Percentiles rank a stretch among this genome's conserved stretches.
These are phyloP conservation scores for Rotaria socialis DNA, from an alignment of 2,888 invertebrate genomes.

Conservation along the genomic window DNA sequence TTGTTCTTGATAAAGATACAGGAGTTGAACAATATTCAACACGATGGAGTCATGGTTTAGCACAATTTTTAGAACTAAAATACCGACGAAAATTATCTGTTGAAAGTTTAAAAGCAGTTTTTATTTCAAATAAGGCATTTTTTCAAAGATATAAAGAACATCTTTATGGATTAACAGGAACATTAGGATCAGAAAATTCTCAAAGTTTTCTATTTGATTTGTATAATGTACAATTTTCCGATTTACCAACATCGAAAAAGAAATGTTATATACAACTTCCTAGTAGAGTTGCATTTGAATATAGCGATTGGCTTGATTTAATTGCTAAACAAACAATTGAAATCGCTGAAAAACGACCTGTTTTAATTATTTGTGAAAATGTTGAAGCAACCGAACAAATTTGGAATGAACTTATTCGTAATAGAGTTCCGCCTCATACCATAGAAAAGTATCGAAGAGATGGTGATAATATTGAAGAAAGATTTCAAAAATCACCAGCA, in stretches of 20 bases:
- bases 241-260: background rate
- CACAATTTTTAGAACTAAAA: conserved; percentile 31
- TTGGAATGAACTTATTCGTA: background rate
- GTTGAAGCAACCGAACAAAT: background rate
- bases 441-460: conserved; percentile 11
- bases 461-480: background rate
- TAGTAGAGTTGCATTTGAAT: background rate
- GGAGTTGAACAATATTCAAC: conserved; percentile 5
- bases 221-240: background rate
- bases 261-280: background rate
- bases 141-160: background rate
- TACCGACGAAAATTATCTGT: background rate
- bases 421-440: background rate
- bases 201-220: conserved; percentile 23
- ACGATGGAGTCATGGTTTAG: conserved; percentile 24
- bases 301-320: background rate
- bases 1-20: conserved; percentile 9
- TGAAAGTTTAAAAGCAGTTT: conserved; percentile 26
- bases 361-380: conserved; percentile 22
- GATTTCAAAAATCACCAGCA: background rate
- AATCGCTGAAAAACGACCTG: background rate
- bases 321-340: background rate
- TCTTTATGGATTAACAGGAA: conserved; percentile 4
- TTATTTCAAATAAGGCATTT: conserved; percentile 16
- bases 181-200: conserved; percentile 32